Evolutionary conservation across 2,797 vertebrate genomes (phyloP).

Genomic region (Sebastes iracundus): DNA sequence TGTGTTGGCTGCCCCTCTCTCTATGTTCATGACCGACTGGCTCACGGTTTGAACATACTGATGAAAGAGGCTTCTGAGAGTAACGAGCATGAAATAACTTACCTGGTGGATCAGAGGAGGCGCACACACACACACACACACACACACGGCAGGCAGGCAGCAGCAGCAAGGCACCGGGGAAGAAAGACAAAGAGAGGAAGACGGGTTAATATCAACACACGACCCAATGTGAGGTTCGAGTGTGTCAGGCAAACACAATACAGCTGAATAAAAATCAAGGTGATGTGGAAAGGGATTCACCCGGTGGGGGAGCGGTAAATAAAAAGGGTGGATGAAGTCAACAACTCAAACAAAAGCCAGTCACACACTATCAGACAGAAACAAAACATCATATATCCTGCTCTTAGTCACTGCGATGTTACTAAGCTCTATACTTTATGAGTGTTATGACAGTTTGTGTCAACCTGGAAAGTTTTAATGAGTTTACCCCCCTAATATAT

Average conservation of each 20-base stretch:
- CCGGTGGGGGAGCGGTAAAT: not conserved
- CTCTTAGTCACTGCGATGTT: not conserved
- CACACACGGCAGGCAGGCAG: not conserved
- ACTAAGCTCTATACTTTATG: not conserved
- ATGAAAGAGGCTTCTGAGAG: constrained; percentile 47
- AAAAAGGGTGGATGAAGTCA: not conserved
- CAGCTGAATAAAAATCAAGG: constrained; percentile 9
- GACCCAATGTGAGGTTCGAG: not conserved
- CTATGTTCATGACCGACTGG: constrained; percentile 7
- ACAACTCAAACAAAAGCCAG: not conserved
- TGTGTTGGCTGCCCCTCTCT: not conserved
- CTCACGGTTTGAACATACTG: constrained; percentile 28
- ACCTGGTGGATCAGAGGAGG: constrained; percentile 58
- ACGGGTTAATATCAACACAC: constrained; percentile 9
- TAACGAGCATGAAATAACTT: constrained; percentile 60
- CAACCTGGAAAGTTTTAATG: constrained; percentile 47
- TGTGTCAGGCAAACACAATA: constrained; percentile 16
- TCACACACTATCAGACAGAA: not conserved
- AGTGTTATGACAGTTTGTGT: constrained; percentile 8
- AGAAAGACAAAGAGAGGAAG: constrained; percentile 24
- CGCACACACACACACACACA: not conserved
- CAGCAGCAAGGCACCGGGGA: constrained; percentile 12
- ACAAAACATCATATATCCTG: not conserved
- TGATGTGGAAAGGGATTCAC: not conserved
- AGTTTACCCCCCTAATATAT: constrained; percentile 30